Percentiles rank a stretch among this genome's conserved stretches.
phyloP scores from a whole-genome alignment of 2,888 invertebrate genomes.

The Limnephilus auricula region DNA sequence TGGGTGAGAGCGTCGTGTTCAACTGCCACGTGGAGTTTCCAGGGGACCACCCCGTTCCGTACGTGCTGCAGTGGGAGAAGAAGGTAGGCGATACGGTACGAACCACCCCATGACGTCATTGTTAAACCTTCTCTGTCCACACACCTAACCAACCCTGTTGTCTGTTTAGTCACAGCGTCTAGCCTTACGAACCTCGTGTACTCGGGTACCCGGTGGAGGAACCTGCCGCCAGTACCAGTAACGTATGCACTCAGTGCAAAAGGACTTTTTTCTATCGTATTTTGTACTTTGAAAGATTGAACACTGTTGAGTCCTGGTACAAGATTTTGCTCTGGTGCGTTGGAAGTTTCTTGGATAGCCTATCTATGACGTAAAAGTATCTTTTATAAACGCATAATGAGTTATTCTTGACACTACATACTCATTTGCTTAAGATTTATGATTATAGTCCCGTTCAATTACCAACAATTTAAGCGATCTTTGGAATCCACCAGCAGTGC shows the following conservation, averaged over 20 bases:
- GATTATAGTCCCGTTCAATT: neutral
- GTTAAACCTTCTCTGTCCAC: conserved; percentile 71
- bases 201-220: conserved; percentile 71
- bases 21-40: conserved; percentile 99
- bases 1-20: conserved; percentile 98
- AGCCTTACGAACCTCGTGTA: conserved; percentile 68
- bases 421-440: neutral
- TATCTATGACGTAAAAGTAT: neutral
- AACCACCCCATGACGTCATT: conserved; percentile 74
- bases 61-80: conserved; percentile 99
- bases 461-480: neutral
- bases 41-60: conserved; percentile 96
- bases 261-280: conserved; percentile 23
- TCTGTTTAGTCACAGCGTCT: conserved; percentile 74
- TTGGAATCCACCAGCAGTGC: neutral
- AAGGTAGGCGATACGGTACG: conserved; percentile 98
- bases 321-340: neutral
- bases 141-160: conserved; percentile 68
- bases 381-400: neutral
- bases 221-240: conserved; percentile 51
- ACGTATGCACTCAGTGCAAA: conserved; percentile 51
- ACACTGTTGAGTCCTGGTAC: neutral
- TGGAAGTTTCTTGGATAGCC: neutral
- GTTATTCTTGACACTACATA: neutral
- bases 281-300: conserved; percentile 3